Evolutionary conservation across 2,888 invertebrate genomes (phyloP).

Genomic region (Hedya salicella): DNA sequence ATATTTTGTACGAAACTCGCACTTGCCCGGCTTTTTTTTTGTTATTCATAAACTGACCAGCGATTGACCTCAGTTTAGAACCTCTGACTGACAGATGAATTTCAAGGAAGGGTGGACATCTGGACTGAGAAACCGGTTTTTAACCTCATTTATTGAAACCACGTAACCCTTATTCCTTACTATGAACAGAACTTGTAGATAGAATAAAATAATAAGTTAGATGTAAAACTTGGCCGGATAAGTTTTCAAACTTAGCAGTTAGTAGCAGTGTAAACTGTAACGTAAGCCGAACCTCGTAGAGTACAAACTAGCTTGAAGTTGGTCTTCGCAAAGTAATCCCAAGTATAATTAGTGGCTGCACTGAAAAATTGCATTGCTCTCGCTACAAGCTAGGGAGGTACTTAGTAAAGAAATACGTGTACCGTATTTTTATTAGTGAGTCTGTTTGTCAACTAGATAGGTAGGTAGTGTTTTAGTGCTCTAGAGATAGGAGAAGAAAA

Average conservation of each 20-base stretch:
- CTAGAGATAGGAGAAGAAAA: too few species aligned
- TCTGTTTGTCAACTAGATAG: constrained; percentile 15
- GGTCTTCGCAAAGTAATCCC: constrained; percentile 27
- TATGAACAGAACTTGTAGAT: constrained; percentile 18
- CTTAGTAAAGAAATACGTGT: constrained; percentile 30
- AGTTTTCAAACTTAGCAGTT: constrained; percentile 26
- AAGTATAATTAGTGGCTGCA: constrained; percentile 36
- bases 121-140: too few species aligned
- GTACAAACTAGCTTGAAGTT: constrained; percentile 16
- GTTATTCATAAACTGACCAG: too few species aligned
- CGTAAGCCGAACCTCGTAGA: not conserved
- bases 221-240: constrained; percentile 18
- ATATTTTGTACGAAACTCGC: too few species aligned
- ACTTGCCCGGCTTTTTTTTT: too few species aligned
- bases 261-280: constrained; percentile 10
- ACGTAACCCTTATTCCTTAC: too few species aligned
- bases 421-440: constrained; percentile 12
- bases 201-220: constrained; percentile 16
- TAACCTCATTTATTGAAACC: too few species aligned
- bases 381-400: constrained; percentile 17
- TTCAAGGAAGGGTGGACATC: too few species aligned
- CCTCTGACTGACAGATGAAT: too few species aligned
- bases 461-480: not conserved
- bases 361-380: constrained; percentile 38
- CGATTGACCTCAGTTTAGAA: too few species aligned